A percentile compares a stretch with the other conserved stretches of the same genome.
phyloP scores from a whole-genome alignment of 2,888 invertebrate genomes.

The Himalopsyche kuldschensis region DNA sequence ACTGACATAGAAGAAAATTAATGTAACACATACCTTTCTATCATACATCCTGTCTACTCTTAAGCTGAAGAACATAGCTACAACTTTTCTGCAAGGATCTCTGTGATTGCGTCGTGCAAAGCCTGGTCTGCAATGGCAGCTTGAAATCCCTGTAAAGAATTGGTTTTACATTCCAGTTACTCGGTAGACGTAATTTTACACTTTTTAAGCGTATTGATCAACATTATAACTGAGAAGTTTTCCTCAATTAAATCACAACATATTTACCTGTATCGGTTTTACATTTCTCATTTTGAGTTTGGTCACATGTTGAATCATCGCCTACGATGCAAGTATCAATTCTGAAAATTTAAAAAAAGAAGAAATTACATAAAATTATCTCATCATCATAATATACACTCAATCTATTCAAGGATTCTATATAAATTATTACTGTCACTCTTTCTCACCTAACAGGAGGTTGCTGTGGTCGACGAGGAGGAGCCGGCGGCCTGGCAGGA shows the following conservation, averaged over 20 bases:
- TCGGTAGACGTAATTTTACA: not conserved
- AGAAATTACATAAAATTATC: too few relatives aligned
- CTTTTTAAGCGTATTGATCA: too few relatives aligned
- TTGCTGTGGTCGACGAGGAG: slow-evolving; percentile 60
- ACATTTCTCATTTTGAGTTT: slow-evolving; percentile 84
- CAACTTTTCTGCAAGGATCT: slow-evolving; percentile 76
- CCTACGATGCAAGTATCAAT: slow-evolving; percentile 95
- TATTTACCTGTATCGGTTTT: slow-evolving; percentile 70
- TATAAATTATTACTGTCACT: too few relatives aligned
- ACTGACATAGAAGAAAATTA: not conserved
- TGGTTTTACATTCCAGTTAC: not conserved
- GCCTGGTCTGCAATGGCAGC: slow-evolving; percentile 84
- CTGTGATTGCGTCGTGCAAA: slow-evolving; percentile 71
- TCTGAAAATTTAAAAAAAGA: too few relatives aligned
- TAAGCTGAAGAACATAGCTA: slow-evolving; percentile 76
- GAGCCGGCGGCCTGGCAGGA: slow-evolving; percentile 46
- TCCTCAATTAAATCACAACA: not conserved
- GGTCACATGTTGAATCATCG: slow-evolving; percentile 87
- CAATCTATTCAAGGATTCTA: not conserved
- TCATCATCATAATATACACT: too few relatives aligned
- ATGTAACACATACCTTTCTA: slow-evolving; percentile 53
- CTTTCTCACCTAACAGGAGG: slow-evolving; percentile 64
- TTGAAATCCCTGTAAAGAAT: slow-evolving; percentile 68
- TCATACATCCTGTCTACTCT: slow-evolving; percentile 84
- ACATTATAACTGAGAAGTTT: not conserved